Base-by-base conservation (phyloP, 2,888 invertebrate species). In the Sphecodes monilicornis region DNA sequence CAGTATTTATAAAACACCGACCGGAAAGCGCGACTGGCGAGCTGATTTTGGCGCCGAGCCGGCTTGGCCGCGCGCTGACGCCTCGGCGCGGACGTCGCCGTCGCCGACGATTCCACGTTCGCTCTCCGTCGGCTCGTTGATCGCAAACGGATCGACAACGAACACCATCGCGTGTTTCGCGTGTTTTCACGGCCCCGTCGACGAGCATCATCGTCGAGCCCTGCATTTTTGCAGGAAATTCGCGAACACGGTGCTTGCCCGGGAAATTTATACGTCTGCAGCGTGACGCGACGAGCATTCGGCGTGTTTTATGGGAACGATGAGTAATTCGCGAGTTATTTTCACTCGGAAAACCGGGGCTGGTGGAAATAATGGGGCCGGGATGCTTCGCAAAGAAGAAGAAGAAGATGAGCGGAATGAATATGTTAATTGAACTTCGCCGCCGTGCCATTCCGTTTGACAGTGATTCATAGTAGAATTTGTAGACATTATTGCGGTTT, bases 1-100 rank as follows among this genome's bases (percentile, higher is more conserved):
- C 92, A 94, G 94, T 94, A 94, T 94, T 94, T 94, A 94, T 94
- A 94, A 94, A 94, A 94, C 94, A 91, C 91, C 92, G 92, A 94
- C 94, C 94, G 94, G 94, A 94, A 94, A 94, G 94, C 93, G 90
- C 87, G 88, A 83, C 91, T 85, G 93, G 92, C 93, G 93, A 94
- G 94, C 94, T 94, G 92, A 93, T 94, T 93, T 94, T 94, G 94
- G 94, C 94, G 92, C 88, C 92, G 93, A 92, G 93, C 93, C 94
- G 93, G 93, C 91, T 93, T 93, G 93, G 88, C 91, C 88, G 90
- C 82, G 89, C 88, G 86, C 88, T 87, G 88, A 88, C 89, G 87
- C 80, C 90, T 79, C 85, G 89, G 86, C 87, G 88, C 81, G 88
- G 85, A 85, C 86, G 88, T 88, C 86, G 83, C 36, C 76, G 57